Evolutionary conservation across 2,888 invertebrate genomes (phyloP), one percentile per base, ranked within the genome.

Genomic region (Tetanocera ferruginea): DNA sequence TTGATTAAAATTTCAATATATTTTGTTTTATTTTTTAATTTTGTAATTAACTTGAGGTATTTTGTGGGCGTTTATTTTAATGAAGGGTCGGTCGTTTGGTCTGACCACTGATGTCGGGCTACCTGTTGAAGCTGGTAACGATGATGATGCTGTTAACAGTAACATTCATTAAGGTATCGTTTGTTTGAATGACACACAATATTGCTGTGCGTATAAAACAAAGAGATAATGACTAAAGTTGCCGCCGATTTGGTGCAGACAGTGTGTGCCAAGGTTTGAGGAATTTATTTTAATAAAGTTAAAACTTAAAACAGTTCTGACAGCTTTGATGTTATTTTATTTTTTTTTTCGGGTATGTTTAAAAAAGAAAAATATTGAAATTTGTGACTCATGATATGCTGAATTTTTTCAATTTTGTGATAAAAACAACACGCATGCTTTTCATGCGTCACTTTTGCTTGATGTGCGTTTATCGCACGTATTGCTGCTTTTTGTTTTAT

Each of bases 1-100:
- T 71, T 71, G 70, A 52, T 71, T 52, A 71, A 71, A 31, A 28
- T 71, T 52, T 52, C 55, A 71, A 31, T 71, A n/a, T 60, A 25
- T 23, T 60, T 60, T 25, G n/a, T 60, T 55, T 25, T 3, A 3
- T 25, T 60, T 60, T 25, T 25, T 11, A 23, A 23, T 23, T 25
- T 28, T 14, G 57, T 28, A 25, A 23, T 28, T 19, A 11, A 11
- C 28, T 28, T 28, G 25, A 23, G 57, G 25, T n/a, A 55, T 55
- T 60, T 14, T 14, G 23, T 60, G 57, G 11, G 23, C 57, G 23
- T 60, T 60, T 11, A 19, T 5, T 5, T 28, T 28, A 60, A 55
- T 55, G 19, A 55, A 55, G 43, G 43, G 43, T 43, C 43, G 43
- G 43, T 43, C 43, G 11, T 43, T 43, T 43, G 11, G 43, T 43